phyloP scores from a whole-genome alignment of 1,140 invertebrate species.

The Cepaea nemoralis region DNA sequence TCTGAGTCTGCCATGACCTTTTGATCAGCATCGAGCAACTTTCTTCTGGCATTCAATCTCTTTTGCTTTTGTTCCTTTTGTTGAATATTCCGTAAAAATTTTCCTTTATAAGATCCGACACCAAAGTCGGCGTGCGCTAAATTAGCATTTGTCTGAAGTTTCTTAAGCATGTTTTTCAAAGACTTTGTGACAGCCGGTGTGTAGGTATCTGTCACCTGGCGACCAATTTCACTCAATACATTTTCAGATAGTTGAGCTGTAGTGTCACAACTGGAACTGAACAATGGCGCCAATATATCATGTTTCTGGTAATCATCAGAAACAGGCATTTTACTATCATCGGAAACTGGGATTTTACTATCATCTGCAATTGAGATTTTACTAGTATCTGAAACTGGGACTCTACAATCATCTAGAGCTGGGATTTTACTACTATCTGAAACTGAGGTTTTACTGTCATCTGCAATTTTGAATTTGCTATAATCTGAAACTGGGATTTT shows the following conservation, averaged over 20 bases:
- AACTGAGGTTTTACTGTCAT: background rate
- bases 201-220: background rate
- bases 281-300: too few relatives aligned
- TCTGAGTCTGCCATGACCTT: too few relatives aligned
- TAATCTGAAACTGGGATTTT: too few relatives aligned
- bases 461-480: too few relatives aligned
- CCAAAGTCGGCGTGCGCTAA: conserved; percentile 12
- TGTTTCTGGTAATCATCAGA: too few relatives aligned
- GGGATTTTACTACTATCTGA: too few relatives aligned
- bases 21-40: background rate
- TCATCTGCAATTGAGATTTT: too few relatives aligned
- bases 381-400: too few relatives aligned
- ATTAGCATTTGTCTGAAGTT: conserved; percentile 29
- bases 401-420: too few relatives aligned
- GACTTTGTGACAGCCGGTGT: background rate
- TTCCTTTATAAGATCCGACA: background rate
- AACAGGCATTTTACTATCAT: too few relatives aligned
- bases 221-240: background rate
- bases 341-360: too few relatives aligned
- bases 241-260: background rate
- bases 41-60: background rate
- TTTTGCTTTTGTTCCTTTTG: background rate
- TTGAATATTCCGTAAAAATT: background rate
- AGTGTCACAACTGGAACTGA: too few relatives aligned
- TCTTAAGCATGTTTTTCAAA: conserved; percentile 17